phyloP scores from a whole-genome alignment of 2,888 invertebrate genomes.

The Idaea dimidiata region DNA sequence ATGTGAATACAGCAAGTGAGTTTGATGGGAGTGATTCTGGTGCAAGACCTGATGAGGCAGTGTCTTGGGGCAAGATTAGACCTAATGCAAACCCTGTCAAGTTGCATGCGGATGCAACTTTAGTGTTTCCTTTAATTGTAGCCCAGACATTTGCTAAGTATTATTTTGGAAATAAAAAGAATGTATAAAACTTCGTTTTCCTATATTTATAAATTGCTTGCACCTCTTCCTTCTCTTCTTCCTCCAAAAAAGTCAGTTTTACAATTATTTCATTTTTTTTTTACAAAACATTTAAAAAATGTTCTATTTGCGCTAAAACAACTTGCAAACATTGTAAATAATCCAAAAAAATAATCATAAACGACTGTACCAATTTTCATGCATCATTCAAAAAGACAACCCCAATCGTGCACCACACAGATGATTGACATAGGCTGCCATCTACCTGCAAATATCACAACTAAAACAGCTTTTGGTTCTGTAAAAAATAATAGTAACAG shows the following conservation, averaged over 20 bases:
- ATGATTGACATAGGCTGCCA: slow-evolving; percentile 3
- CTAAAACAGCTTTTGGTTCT: slow-evolving; percentile 5
- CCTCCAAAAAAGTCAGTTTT: too few species aligned
- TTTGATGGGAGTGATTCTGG: slow-evolving; percentile 99
- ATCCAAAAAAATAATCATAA: too few species aligned
- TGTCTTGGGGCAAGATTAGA: slow-evolving; percentile 99
- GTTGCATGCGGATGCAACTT: slow-evolving; percentile 95
- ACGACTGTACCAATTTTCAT: neutral
- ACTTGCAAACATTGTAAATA: too few species aligned
- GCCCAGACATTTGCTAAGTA: slow-evolving; percentile 96
- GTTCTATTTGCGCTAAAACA: too few species aligned
- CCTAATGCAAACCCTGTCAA: slow-evolving; percentile 94
- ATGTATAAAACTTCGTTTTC: slow-evolving; percentile 51
- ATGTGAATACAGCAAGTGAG: slow-evolving; percentile 96
- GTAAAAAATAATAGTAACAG: neutral
- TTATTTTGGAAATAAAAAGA: slow-evolving; percentile 77
- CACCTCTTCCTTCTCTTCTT: too few species aligned
- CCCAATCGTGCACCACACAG: too few species aligned
- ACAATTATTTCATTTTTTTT: too few species aligned
- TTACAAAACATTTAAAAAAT: too few species aligned
- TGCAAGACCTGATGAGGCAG: slow-evolving; percentile 98
- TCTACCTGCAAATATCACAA: neutral
- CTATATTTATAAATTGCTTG: neutral
- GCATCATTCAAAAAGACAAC: slow-evolving; percentile 2
- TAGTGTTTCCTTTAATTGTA: slow-evolving; percentile 96